Conservation (phyloP, 2,113 vertebrate genomes). For the Rhinolophus ferrumequinum region DNA sequence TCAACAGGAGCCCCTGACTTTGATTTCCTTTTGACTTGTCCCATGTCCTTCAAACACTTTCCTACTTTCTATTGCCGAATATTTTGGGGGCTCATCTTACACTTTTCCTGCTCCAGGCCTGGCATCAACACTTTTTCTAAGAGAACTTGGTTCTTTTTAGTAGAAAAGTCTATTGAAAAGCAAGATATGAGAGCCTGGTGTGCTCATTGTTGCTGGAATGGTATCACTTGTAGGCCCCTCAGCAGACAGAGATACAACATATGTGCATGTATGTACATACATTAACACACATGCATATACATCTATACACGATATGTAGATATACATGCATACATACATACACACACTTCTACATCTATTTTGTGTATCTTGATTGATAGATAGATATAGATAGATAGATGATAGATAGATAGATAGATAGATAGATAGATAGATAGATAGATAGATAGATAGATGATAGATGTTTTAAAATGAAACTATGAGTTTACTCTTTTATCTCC, state of each 20-base stretch:
- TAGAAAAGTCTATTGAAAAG: constrained; percentile 50
- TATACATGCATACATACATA: neutral
- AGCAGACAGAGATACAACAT: neutral
- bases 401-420: neutral
- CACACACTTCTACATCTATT: neutral
- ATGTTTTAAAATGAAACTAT: constrained; percentile 15
- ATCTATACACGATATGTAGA: neutral
- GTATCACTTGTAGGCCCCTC: neutral
- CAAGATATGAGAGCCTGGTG: neutral
- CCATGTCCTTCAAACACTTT: neutral
- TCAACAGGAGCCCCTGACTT: neutral
- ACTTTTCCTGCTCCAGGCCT: neutral
- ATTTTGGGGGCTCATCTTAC: neutral
- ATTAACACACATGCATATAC: neutral
- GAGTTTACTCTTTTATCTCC: neutral
- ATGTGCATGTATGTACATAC: neutral
- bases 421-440: too few relatives aligned
- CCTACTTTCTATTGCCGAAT: constrained; percentile 22
- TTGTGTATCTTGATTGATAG: neutral
- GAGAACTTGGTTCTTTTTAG: neutral
- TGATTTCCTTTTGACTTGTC: neutral
- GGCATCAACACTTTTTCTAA: neutral
- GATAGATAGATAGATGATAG: neutral
- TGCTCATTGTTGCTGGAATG: neutral
- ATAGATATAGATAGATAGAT: neutral